Evolutionary conservation across 2,888 invertebrate genomes (phyloP), one percentile per base, ranked within the genome.

Genomic region (Aethes cnicana): DNA sequence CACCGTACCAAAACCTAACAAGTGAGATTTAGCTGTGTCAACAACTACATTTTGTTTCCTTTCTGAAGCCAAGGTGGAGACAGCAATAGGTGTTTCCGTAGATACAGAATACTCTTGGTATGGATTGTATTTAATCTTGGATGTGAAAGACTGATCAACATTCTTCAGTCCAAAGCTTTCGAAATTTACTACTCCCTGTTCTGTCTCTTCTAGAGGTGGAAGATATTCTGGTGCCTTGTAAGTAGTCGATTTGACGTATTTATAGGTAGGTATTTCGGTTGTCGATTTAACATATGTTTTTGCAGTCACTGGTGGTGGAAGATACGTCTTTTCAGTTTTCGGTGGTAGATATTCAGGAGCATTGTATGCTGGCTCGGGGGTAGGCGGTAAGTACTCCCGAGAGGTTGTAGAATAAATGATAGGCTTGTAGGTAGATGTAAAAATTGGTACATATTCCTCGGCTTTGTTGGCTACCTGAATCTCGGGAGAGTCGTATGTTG

Each of bases 1-100:
- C 1, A 87, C 86, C 2, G 88, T 83, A 33, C 86, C 86, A 49
- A 87, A 89, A 5, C 89, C 88, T 58, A 88, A 74, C 55, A 84
- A 66, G 58, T 90, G 73, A 1, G 85, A 81, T 61, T 85, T 90
- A 0, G 84, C 81, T 18, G 76, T 85, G 68, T 86, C 74, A 35
- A 88, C 79, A 1, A 88, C 86, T 39, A 88, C 72, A 36, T 89
- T 87, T 53, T 83, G 87, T 62, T 84, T 81, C 49, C 84, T 79
- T 2, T 71, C 55, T 1, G 80, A 77, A 25, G 62, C 62, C 23
- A 64, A 66, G 32, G 74, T 67, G 3, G 69, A 54, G 21, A 57
- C 47, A 7, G 49, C 56, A 21, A 68, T 55, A 4, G 64, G 64
- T 20, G 65, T 62, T 8, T 62, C 60, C 6, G 69, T 63, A n/a